Conservation (phyloP, 2,888 invertebrate genomes). For the Panorpa germanica region DNA sequence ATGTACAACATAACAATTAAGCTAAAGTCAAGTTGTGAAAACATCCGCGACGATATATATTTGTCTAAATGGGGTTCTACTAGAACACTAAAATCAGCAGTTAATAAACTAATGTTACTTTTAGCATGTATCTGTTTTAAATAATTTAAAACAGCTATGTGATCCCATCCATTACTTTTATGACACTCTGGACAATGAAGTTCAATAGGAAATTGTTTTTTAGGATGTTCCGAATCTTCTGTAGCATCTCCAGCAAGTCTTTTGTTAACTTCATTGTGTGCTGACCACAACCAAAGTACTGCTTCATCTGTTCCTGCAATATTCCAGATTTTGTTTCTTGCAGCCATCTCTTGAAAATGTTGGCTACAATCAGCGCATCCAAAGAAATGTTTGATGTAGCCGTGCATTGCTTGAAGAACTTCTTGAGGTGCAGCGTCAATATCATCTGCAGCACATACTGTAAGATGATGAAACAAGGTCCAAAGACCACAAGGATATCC, state of each 20-base stretch:
- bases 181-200: slow-evolving; percentile 49
- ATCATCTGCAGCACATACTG: slow-evolving; percentile 49
- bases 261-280: slow-evolving; percentile 85
- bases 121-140: slow-evolving; percentile 21
- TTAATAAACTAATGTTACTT: slow-evolving; percentile 19
- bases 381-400: slow-evolving; percentile 82
- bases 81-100: slow-evolving; percentile 17
- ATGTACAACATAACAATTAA: slow-evolving; percentile 58
- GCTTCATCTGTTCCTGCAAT: slow-evolving; percentile 53
- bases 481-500: slow-evolving; percentile 93
- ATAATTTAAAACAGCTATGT: slow-evolving; percentile 19
- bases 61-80: slow-evolving; percentile 17
- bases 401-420: slow-evolving; percentile 66
- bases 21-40: slow-evolving; percentile 49
- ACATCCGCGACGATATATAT: no score
- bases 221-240: slow-evolving; percentile 81
- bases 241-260: slow-evolving; percentile 69
- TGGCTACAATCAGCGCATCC: slow-evolving; percentile 79
- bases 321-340: slow-evolving; percentile 43
- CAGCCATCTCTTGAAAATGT: slow-evolving; percentile 80
- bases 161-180: slow-evolving; percentile 21
- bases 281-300: slow-evolving; percentile 84
- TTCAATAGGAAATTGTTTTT: slow-evolving; percentile 68
- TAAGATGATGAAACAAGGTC: slow-evolving; percentile 84
- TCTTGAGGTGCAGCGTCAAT: slow-evolving; percentile 36